Base-by-base conservation (phyloP, 2,113 vertebrate species). In the Felis catus region DNA sequence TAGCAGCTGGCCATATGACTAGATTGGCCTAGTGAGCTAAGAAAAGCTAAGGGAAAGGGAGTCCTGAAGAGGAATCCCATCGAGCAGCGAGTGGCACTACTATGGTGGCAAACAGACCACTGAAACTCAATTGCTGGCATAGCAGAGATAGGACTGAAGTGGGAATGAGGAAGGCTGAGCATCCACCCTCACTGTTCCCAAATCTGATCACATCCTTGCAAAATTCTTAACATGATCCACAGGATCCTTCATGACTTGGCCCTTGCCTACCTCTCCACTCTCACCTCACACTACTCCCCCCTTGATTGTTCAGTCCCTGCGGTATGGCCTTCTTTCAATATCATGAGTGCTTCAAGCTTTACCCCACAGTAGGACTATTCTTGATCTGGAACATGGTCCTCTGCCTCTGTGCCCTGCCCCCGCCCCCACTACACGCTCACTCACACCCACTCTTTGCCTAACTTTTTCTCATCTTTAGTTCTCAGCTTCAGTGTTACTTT, bases 401-500 rank as follows among this genome's bases (percentile, higher is more conserved):
- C 36, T 16, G 51, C 18, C 10, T 29, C 23, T 6, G 3, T 15
- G 45, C 45, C 45, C 45, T 9, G 45, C 45, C 45, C 45, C 45
- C 1, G 8, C 51, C 33, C 63, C 3, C 31, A 23, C 70, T 19
- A 33, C 13, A 45, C 73, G 29, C 36, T 8, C 41, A 48, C 74
- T 10, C 74, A 76, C 31, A 23, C n/a, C 4, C 27, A 82, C 16
- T 51, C 48, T 93, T 89, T 55, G 73, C 68, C 41, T 55, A 92
- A 83, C 55, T n/a, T 90, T 96, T 66, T 87, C 81, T 96, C 63
- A 84, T 61, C 63, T 70, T 78, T 71, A 71, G 12, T 89, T 96
- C 73, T 97, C 92, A 97, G 71, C 12, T 86, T 74, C 74, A 71
- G 45, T 73, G 63, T 91, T 84, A 95, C 63, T 84, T 95, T 93